Base-by-base conservation (phyloP, 2,888 invertebrate genomes). In the Gandaritis pyraliata region DNA sequence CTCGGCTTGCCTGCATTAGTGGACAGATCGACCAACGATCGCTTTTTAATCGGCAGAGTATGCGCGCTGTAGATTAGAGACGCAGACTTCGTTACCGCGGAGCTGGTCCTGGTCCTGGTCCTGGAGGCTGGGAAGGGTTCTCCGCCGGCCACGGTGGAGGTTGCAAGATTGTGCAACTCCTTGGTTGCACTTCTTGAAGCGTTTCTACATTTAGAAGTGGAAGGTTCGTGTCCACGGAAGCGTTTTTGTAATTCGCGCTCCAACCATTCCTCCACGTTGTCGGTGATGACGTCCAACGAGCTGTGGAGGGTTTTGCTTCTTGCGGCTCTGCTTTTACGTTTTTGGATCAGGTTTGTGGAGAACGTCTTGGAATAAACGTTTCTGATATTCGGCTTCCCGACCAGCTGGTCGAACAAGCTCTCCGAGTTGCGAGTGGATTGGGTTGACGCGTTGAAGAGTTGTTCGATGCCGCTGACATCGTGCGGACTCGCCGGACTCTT, bases 391-490 rank as follows among this genome's bases (percentile, higher is more conserved):
- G 84, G 85, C 51, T 78, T 83, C 0, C 88, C 88, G 16, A 86
- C 46, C 12, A 86, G 57, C 45, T 66, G 73, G 46, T 87, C 88
- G 70, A 88, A 88, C 11, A 83, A 61, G 1, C 47, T 72, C 10
- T 87, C 85, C 0, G 80, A 65, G 13, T 72, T 72, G 7, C 46
- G 60, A 1, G 55, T 55, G 0, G 80, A 77, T 0, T 53, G 61
- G 41, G 52, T 64, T 2, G 83, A 76, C 39, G 78, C 78, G 39
- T 84, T 72, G 58, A 86, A 86, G 1, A 92, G 59, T 58, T 85
- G 83, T 39, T 86, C 86, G 0, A 92, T 75, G 0, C 90, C 91
- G 61, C 89, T 90, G 12, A 90, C 68, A 61, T 90, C 80, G 39
- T 51, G 61, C 72, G 66, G 66, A 13, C 75, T 73, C 30, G 74